Conservation (phyloP, 2,888 invertebrate genomes). For the Agonopterix subpropinquella region DNA sequence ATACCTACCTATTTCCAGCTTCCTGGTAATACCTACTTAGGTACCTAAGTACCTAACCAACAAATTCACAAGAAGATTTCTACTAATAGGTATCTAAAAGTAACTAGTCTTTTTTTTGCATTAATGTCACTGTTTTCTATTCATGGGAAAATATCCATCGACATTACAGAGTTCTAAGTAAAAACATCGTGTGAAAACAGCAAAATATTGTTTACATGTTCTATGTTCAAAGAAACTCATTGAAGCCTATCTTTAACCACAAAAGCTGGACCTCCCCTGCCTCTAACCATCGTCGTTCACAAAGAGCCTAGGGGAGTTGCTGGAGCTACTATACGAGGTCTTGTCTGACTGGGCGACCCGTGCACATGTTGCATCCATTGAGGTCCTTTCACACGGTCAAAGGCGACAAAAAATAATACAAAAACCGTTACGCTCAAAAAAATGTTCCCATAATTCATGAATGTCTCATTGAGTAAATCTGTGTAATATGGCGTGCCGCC, state of each 20-base stretch:
- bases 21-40: no score
- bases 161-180: constrained; percentile 29
- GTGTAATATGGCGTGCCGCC: no score
- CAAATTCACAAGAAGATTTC: no score
- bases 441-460: constrained; percentile 62
- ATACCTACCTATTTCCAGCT: no score
- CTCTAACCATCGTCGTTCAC: constrained; percentile 17
- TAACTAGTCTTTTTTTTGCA: background rate
- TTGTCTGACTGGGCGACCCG: constrained; percentile 33
- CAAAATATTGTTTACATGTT: constrained; percentile 46
- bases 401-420: constrained; percentile 71
- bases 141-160: constrained; percentile 14
- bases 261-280: constrained; percentile 29
- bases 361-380: constrained; percentile 67
- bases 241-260: constrained; percentile 49
- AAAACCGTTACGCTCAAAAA: constrained; percentile 72
- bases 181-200: constrained; percentile 54
- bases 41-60: no score
- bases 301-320: constrained; percentile 14
- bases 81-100: no score
- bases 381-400: constrained; percentile 70
- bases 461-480: constrained; percentile 56
- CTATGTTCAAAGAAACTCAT: constrained; percentile 61
- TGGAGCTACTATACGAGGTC: constrained; percentile 27
- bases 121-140: background rate